These are phyloP conservation scores for Suillia variegata DNA, from an alignment of 2,888 invertebrate species.

Conservation along the genomic window DNA sequence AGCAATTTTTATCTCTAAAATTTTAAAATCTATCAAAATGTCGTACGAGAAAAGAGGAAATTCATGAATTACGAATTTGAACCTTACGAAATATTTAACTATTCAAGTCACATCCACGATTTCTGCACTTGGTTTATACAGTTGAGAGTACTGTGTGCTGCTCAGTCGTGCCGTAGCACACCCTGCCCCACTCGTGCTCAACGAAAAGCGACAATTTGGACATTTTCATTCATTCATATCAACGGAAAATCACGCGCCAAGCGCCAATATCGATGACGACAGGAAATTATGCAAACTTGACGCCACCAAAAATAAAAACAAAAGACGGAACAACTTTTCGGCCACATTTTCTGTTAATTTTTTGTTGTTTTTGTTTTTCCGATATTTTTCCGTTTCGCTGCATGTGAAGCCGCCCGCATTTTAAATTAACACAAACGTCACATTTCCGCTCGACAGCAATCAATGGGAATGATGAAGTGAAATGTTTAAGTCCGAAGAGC, in stretches of 20 bases:
- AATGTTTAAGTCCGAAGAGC: background rate
- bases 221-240: constrained; percentile 38
- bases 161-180: too few species aligned
- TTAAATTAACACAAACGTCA: constrained; percentile 44
- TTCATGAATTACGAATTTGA: too few species aligned
- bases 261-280: constrained; percentile 49
- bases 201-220: constrained; percentile 20
- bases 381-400: too few species aligned
- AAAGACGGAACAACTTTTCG: constrained; percentile 3
- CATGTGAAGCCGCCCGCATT: constrained; percentile 47
- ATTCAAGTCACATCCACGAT: too few species aligned
- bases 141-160: too few species aligned
- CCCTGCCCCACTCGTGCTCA: background rate
- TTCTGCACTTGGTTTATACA: too few species aligned
- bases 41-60: too few species aligned
- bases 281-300: constrained; percentile 61
- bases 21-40: too few species aligned
- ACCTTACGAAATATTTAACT: too few species aligned
- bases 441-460: constrained; percentile 33
- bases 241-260: constrained; percentile 41
- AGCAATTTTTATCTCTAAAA: too few species aligned
- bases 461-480: background rate
- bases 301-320: constrained; percentile 25
- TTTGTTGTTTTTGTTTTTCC: constrained; percentile 21
- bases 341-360: constrained; percentile 19